Evolutionary conservation across 23 tunicate genomes (phyloP).

Genomic region (Trididemnum clinides): DNA sequence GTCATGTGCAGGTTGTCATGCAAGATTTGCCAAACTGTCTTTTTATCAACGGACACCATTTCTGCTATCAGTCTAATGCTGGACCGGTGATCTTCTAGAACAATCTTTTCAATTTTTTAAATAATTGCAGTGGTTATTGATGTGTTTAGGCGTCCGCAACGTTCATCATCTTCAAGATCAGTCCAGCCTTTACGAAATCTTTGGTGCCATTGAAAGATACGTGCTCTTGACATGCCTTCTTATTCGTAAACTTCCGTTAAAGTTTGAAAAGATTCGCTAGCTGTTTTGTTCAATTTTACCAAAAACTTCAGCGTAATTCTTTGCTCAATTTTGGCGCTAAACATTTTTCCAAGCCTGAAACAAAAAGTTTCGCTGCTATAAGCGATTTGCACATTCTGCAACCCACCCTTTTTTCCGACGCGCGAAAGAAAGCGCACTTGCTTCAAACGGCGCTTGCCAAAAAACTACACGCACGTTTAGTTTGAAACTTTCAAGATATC

Average conservation of each 20-base stretch:
- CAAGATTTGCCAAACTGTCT: neutral
- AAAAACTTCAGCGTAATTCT: neutral
- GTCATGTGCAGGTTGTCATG: neutral
- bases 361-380: neutral
- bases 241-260: too few relatives aligned
- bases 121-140: neutral
- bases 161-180: neutral
- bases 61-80: neutral
- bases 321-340: neutral
- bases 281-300: neutral
- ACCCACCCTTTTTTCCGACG: neutral
- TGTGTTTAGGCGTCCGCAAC: neutral
- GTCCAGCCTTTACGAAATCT: neutral
- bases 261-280: neutral
- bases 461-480: neutral
- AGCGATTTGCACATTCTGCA: neutral
- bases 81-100: neutral
- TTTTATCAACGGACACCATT: neutral
- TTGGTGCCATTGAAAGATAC: neutral
- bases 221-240: neutral
- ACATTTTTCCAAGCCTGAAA: neutral
- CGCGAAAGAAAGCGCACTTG: neutral
- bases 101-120: neutral
- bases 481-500: neutral
- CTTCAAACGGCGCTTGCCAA: neutral